These are phyloP conservation scores for Parelbella ahira DNA, from an alignment of 2,888 invertebrate genomes.

Conservation along the genomic window DNA sequence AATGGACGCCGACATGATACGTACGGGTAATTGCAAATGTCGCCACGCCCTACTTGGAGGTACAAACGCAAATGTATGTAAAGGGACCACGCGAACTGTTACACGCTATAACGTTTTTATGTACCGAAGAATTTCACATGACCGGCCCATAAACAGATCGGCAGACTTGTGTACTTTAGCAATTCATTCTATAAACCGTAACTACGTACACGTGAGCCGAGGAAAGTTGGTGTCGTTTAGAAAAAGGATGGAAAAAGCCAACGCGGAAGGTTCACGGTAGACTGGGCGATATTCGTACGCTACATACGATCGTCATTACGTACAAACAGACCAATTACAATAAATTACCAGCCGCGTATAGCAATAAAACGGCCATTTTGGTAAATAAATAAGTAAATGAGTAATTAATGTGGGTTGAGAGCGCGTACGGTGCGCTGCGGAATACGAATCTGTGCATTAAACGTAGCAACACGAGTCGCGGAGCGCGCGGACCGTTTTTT, in stretches of 20 bases:
- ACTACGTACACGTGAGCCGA: constrained; percentile 35
- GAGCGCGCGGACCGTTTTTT: too few species aligned
- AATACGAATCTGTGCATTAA: constrained; percentile 75
- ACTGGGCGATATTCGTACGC: too few species aligned
- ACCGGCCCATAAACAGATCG: constrained; percentile 9
- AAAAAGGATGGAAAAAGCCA: background rate
- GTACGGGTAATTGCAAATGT: constrained; percentile 23
- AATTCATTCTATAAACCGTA: constrained; percentile 40
- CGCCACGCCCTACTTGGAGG: constrained; percentile 17
- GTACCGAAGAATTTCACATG: constrained; percentile 17
- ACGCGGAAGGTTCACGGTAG: too few species aligned
- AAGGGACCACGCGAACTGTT: constrained; percentile 14
- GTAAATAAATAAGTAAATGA: constrained; percentile 68
- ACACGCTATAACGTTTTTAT: constrained; percentile 23
- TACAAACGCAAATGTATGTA: constrained; percentile 16
- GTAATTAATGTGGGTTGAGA: constrained; percentile 59
- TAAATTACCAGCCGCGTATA: constrained; percentile 59
- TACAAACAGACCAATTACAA: constrained; percentile 68
- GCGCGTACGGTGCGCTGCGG: constrained; percentile 44
- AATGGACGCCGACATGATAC: constrained; percentile 15
- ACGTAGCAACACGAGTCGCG: too few species aligned
- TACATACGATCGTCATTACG: too few species aligned
- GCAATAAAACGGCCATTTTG: constrained; percentile 68
- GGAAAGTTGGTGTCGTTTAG: constrained; percentile 26
- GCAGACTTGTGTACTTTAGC: constrained; percentile 39